Conservation (phyloP, 2,888 invertebrate genomes). For the Mystacides longicornis region DNA sequence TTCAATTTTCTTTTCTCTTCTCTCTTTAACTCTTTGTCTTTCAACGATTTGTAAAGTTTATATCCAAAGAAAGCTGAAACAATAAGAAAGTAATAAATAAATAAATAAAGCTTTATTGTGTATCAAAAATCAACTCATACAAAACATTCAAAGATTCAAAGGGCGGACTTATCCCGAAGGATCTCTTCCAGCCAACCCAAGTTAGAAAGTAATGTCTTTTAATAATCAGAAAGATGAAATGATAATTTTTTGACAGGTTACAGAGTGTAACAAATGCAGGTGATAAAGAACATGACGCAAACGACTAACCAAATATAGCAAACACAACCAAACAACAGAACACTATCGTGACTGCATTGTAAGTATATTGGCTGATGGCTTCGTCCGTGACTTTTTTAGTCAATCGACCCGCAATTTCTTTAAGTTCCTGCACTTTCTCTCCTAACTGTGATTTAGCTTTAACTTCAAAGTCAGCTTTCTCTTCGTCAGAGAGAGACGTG, state of each 20-base stretch:
- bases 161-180: too few species aligned
- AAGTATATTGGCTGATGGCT: slow-evolving; percentile 12
- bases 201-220: not conserved
- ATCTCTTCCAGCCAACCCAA: too few species aligned
- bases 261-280: not conserved
- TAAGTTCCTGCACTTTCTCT: slow-evolving; percentile 33
- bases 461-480: slow-evolving; percentile 35
- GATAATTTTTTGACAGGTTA: not conserved
- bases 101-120: too few species aligned
- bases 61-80: slow-evolving; percentile 67
- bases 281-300: not conserved
- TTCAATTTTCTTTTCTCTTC: slow-evolving; percentile 78
- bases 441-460: slow-evolving; percentile 32
- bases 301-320: slow-evolving; percentile 13
- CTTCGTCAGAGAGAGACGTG: slow-evolving; percentile 31
- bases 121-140: too few species aligned
- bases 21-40: slow-evolving; percentile 65
- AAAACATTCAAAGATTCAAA: too few species aligned
- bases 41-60: slow-evolving; percentile 73
- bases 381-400: slow-evolving; percentile 28
- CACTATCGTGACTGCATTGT: slow-evolving; percentile 9
- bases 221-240: not conserved
- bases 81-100: slow-evolving; percentile 30
- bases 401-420: slow-evolving; percentile 31
- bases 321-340: slow-evolving; percentile 9